Evolutionary conservation across 1,140 invertebrate genomes (phyloP).

Genomic region (Anthonomus grandis): DNA sequence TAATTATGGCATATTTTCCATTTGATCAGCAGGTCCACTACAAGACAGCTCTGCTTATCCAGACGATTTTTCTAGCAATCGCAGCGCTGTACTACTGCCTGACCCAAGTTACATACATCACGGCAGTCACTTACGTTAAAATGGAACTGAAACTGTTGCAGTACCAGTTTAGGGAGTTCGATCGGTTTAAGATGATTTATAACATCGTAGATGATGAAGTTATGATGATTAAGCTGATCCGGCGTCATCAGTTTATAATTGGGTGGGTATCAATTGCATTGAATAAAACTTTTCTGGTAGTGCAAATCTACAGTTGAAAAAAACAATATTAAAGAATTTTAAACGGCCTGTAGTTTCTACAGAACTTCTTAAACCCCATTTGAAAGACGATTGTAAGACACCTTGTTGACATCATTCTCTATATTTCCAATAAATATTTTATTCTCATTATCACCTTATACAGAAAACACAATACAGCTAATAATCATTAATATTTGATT

Average conservation of each 20-base stretch:
- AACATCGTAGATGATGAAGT: not conserved
- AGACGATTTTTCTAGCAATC: not conserved
- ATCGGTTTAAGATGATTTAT: not conserved
- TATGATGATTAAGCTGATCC: not conserved
- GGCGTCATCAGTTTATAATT: constrained; percentile 4
- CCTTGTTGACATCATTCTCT: too few relatives aligned
- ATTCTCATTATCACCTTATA: too few relatives aligned
- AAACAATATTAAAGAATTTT: too few relatives aligned
- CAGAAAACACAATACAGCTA: too few relatives aligned
- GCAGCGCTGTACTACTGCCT: constrained; percentile 5
- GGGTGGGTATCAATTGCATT: too few relatives aligned
- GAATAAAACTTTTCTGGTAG: too few relatives aligned
- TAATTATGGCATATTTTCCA: constrained; percentile 10
- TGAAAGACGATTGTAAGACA: too few relatives aligned
- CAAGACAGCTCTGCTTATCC: not conserved
- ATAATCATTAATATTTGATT: too few relatives aligned
- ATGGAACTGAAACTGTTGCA: constrained; percentile 2
- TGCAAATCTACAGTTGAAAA: too few relatives aligned
- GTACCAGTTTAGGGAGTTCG: not conserved
- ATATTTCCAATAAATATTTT: too few relatives aligned
- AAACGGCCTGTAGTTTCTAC: too few relatives aligned
- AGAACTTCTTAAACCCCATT: too few relatives aligned
- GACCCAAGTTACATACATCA: constrained; percentile 6
- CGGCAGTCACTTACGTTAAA: constrained; percentile 5
- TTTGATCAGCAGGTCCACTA: constrained; percentile 7